These are phyloP conservation scores for Artemia sinica DNA, from an alignment of 2,888 invertebrate genomes.

Conservation along the genomic window DNA sequence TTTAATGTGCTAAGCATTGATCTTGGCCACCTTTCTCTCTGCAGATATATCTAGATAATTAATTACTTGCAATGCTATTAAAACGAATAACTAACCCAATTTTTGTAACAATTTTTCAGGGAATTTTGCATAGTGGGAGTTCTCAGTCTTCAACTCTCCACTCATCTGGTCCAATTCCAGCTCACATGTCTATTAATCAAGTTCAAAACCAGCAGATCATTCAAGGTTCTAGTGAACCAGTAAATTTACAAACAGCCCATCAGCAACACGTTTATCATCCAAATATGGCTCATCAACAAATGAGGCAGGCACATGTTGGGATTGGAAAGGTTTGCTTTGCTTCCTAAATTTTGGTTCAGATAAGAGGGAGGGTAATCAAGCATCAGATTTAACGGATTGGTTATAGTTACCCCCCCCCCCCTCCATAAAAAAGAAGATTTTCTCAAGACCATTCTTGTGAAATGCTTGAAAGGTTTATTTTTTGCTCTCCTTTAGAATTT, in stretches of 20 bases:
- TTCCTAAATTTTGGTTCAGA: not conserved
- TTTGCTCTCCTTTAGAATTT: too few species aligned
- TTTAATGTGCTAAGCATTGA: too few species aligned
- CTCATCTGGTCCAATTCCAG: not conserved
- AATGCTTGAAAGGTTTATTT: too few species aligned
- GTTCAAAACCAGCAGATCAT: not conserved
- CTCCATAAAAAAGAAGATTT: too few species aligned
- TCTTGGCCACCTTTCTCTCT: too few species aligned
- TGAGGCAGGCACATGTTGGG: constrained; percentile 25
- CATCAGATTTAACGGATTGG: too few species aligned
- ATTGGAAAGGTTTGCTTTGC: constrained; percentile 22
- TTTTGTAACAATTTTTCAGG: not conserved
- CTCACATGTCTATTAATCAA: not conserved
- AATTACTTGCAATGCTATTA: too few species aligned
- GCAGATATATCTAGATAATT: too few species aligned
- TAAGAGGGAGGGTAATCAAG: too few species aligned
- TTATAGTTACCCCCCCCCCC: too few species aligned
- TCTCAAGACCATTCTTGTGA: too few species aligned
- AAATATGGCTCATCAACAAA: constrained; percentile 25
- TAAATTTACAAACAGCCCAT: constrained; percentile 20
- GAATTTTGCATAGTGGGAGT: not conserved
- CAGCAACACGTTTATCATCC: constrained; percentile 26
- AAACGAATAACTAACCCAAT: too few species aligned
- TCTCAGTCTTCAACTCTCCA: not conserved
- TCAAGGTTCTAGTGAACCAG: not conserved